Conservation (phyloP, 2,888 invertebrate species). For the Ceratothoa steindachneri region DNA sequence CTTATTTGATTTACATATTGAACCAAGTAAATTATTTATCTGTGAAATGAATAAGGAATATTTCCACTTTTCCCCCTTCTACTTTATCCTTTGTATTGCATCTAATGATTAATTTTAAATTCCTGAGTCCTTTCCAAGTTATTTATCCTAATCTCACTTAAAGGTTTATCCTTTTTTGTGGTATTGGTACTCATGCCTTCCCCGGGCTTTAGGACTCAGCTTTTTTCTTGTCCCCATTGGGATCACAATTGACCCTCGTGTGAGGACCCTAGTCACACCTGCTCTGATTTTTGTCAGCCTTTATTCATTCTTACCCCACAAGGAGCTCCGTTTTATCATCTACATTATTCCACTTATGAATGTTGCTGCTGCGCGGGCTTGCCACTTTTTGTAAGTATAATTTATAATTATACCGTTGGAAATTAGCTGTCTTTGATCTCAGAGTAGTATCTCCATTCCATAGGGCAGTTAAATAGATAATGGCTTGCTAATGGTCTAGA, state of each 20-base stretch:
- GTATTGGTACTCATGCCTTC: conserved; percentile 97
- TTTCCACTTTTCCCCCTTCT: too few relatives aligned
- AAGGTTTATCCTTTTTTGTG: conserved; percentile 91
- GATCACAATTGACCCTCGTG: conserved; percentile 66
- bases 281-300: conserved; percentile 74
- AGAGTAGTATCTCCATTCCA: too few relatives aligned
- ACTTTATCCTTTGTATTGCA: too few relatives aligned
- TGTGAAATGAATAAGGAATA: too few relatives aligned
- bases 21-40: too few relatives aligned
- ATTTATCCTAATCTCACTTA: conserved; percentile 25
- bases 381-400: conserved; percentile 78
- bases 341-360: conserved; percentile 94
- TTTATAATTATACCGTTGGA: not conserved
- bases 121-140: too few relatives aligned
- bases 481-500: too few relatives aligned
- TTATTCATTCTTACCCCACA: conserved; percentile 95
- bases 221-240: conserved; percentile 74
- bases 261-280: conserved; percentile 66
- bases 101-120: too few relatives aligned
- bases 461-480: too few relatives aligned
- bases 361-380: conserved; percentile 78
- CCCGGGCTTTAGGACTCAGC: conserved; percentile 80
- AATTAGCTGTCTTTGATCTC: too few relatives aligned
- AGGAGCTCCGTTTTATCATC: conserved; percentile 81
- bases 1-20: too few relatives aligned